Conservation (phyloP, 2,797 vertebrate genomes). For the Anguilla anguilla region DNA sequence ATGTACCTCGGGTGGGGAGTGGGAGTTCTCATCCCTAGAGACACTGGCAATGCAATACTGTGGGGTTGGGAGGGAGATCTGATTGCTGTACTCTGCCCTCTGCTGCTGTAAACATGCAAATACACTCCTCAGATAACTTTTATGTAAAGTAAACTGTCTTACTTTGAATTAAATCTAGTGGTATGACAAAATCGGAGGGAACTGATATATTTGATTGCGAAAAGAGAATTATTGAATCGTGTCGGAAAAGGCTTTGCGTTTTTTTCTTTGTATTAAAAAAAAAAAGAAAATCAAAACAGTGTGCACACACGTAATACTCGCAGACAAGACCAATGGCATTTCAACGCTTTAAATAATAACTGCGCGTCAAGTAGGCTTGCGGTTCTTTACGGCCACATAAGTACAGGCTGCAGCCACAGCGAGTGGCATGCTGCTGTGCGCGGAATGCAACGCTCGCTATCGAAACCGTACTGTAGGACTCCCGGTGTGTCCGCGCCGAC, state of each 20-base stretch:
- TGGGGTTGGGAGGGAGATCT: neutral
- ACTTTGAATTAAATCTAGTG: neutral
- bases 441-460: neutral
- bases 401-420: neutral
- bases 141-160: neutral
- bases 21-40: neutral
- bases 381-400: neutral
- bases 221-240: neutral
- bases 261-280: neutral
- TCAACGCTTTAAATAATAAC: neutral
- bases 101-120: constrained; percentile 49
- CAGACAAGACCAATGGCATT: neutral
- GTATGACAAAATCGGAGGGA: neutral
- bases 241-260: neutral
- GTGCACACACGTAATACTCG: neutral
- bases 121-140: constrained; percentile 31
- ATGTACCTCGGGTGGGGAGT: neutral
- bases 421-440: neutral
- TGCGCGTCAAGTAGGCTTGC: constrained; percentile 1
- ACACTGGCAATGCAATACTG: constrained; percentile 2
- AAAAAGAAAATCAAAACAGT: neutral
- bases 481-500: neutral
- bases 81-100: constrained; percentile 47
- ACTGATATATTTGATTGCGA: neutral
- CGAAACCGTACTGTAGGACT: constrained; percentile 8